These are phyloP conservation scores for Thaumetopoea pityocampa DNA, from an alignment of 1,140 invertebrate species.

Conservation along the genomic window DNA sequence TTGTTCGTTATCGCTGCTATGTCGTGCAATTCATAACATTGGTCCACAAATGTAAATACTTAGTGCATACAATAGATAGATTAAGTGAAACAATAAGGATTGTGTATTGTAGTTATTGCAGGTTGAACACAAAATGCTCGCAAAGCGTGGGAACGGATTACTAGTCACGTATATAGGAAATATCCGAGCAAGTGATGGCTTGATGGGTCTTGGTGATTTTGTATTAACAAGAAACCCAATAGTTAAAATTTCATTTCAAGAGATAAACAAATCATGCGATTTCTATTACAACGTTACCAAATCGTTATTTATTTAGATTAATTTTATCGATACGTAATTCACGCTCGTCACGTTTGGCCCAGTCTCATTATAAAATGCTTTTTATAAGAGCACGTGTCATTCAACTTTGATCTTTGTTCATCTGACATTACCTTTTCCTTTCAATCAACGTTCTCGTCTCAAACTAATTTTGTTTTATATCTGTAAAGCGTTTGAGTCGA, in stretches of 20 bases:
- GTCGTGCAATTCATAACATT: conserved; percentile 57
- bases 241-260: conserved; percentile 19
- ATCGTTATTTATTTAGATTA: conserved; percentile 30
- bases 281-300: no score
- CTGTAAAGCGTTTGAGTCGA: conserved; percentile 25
- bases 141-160: conserved; percentile 56
- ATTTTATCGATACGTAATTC: conserved; percentile 43
- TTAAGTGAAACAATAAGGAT: conserved; percentile 69
- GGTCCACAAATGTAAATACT: conserved; percentile 60
- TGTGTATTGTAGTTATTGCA: conserved; percentile 55
- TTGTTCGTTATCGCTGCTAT: conserved; percentile 16
- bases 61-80: conserved; percentile 60
- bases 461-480: conserved; percentile 36
- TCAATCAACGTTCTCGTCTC: conserved; percentile 47
- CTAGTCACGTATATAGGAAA: conserved; percentile 38
- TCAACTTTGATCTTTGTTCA: conserved; percentile 69
- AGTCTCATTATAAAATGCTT: conserved; percentile 42
- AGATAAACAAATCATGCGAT: no score
- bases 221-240: conserved; percentile 26
- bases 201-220: conserved; percentile 33
- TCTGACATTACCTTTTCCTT: conserved; percentile 55
- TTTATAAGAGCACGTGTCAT: conserved; percentile 50
- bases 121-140: conserved; percentile 50
- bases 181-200: conserved; percentile 27
- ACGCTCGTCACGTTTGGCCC: conserved; percentile 44